Base-by-base conservation (phyloP, 1,140 invertebrate genomes). In the Antheraea pernyi region DNA sequence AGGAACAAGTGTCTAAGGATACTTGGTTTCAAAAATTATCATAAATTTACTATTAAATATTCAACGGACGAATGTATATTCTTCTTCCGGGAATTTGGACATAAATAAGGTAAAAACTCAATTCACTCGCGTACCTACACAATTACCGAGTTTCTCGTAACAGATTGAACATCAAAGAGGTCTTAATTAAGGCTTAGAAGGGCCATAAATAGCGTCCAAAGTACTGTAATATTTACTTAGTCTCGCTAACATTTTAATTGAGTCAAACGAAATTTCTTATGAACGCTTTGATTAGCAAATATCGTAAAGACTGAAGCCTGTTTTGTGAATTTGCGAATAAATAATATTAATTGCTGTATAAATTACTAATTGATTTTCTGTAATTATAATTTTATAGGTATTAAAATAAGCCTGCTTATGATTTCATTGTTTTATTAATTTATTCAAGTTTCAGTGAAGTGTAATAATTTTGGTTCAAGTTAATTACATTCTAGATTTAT, bases 91-190 rank as follows among this genome's bases (percentile, higher is more conserved):
- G 46, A 59, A 67, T 74, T 58, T 60, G 63, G 68, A 59, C 18
- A 30, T 67, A 81, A 82, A 83, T 79, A 74, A 77, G 75, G 75
- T 76, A 73, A 77, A 84, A 77, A 79, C 62, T 59, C 73, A 68
- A 67, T 71, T 68, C 72, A 70, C 70, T 74, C 74, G 64, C 75
- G 71, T 78, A 77, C 70, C 71, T 70, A 73, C 77, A 81, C 79
- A 88, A 90, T 88, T 84, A 88, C 80, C 73, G 75, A 79, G 82
- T 82, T 79, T 88, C 79, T 71, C 73, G 85, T 87, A 84, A 84
- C 82, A 84, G 86, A 88, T 91, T 88, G 86, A 89, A 91, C 86
- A 89, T 91, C 89, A 91, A 91, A 91, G 82, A 74, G 36, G 70
- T 63, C 74, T 86, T 90, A 90, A 91, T 89, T 89, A 89, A 86